Evolutionary conservation across 2,113 vertebrate genomes (phyloP).

Genomic region (Mystacornis crossleyi): DNA sequence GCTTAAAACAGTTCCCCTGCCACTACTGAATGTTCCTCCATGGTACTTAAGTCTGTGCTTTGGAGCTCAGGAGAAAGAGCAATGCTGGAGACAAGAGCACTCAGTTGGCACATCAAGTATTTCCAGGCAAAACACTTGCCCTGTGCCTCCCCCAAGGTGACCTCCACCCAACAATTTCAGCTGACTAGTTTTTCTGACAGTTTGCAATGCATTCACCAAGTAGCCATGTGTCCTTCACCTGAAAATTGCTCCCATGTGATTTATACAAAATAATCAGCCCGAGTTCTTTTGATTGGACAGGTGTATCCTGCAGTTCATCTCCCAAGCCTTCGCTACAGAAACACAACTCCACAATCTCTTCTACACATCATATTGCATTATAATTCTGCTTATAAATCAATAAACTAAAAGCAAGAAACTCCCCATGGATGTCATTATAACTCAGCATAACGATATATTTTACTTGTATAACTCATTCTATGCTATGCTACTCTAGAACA

Average conservation of each 20-base stretch:
- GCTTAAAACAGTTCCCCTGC: background rate
- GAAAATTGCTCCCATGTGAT: background rate
- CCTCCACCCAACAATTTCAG: background rate
- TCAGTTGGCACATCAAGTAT: background rate
- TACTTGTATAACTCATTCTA: background rate
- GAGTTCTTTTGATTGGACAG: background rate
- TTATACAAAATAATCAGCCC: background rate
- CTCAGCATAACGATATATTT: background rate
- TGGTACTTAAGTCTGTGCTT: background rate
- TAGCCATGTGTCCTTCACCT: fast-evolving
- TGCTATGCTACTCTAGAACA: background rate
- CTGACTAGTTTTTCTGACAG: background rate
- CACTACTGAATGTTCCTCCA: background rate
- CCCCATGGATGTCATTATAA: background rate
- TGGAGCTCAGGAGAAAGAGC: background rate
- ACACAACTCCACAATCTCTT: background rate
- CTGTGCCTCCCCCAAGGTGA: background rate
- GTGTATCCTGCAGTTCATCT: background rate
- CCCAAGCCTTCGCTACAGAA: background rate
- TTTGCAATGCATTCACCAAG: background rate
- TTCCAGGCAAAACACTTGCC: background rate
- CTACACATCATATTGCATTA: background rate
- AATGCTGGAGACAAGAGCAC: background rate
- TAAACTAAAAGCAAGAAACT: background rate
- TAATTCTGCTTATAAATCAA: background rate